These are phyloP conservation scores for Musca vetustissima DNA, from an alignment of 1,140 invertebrate species.

Conservation along the genomic window DNA sequence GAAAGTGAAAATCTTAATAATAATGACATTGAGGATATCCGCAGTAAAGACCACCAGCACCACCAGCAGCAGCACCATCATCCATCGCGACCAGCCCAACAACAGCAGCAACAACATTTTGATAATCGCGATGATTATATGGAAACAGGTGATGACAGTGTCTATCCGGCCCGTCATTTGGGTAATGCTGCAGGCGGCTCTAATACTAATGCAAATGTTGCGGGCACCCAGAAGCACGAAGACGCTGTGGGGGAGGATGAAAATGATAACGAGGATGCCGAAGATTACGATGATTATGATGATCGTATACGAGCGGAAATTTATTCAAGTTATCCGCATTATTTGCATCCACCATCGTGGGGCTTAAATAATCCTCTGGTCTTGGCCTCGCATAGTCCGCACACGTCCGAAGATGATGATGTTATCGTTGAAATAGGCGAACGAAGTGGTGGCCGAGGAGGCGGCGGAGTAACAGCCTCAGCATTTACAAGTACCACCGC, in stretches of 20 bases:
- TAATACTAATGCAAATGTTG: neutral
- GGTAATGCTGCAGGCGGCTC: no score
- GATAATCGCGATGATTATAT: constrained; percentile 18
- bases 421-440: constrained; percentile 36
- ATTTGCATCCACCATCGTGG: constrained; percentile 52
- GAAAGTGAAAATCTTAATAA: constrained; percentile 37
- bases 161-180: no score
- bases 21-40: constrained; percentile 35
- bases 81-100: constrained; percentile 14
- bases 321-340: constrained; percentile 54
- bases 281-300: constrained; percentile 50
- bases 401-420: constrained; percentile 49
- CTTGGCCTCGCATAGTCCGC: constrained; percentile 50
- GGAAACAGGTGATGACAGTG: constrained; percentile 17
- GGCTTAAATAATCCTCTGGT: constrained; percentile 52
- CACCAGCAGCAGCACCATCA: constrained; percentile 9
- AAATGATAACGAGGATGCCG: constrained; percentile 36
- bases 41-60: constrained; percentile 24
- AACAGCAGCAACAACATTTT: constrained; percentile 20
- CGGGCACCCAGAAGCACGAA: neutral
- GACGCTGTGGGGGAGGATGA: constrained; percentile 24
- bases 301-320: constrained; percentile 54
- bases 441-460: constrained; percentile 26
- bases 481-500: constrained; percentile 14
- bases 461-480: constrained; percentile 23